phyloP scores from a whole-genome alignment of 2,797 vertebrate genomes.

The Poeciliopsis turneri region DNA sequence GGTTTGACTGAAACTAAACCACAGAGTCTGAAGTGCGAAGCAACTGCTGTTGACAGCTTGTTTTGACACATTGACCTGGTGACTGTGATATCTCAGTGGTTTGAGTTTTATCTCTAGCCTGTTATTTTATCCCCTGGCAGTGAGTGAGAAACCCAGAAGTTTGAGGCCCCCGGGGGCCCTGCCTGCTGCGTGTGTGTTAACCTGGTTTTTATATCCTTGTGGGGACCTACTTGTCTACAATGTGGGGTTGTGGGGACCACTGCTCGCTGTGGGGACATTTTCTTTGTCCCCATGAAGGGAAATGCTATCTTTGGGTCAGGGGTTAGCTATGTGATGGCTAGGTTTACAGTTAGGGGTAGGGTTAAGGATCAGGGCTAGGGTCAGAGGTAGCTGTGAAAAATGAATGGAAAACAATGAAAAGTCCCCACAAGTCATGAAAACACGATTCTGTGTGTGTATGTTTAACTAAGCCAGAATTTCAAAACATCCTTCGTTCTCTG shows the following conservation, averaged over 20 bases:
- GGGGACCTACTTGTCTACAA: too few species aligned
- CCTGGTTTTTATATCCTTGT: too few species aligned
- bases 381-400: too few species aligned
- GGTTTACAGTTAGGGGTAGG: too few species aligned
- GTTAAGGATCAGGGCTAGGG: too few species aligned
- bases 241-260: too few species aligned
- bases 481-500: slow-evolving; percentile 56
- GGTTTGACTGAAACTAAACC: not conserved
- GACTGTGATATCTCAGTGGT: slow-evolving; percentile 3
- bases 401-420: too few species aligned
- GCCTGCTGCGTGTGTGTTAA: slow-evolving; percentile 16
- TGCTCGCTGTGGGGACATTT: too few species aligned
- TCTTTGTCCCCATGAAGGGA: not conserved
- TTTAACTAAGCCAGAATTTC: slow-evolving; percentile 58
- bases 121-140: slow-evolving; percentile 9
- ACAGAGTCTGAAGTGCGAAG: not conserved
- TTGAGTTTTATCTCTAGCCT: slow-evolving; percentile 16
- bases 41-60: slow-evolving; percentile 7
- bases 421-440: too few species aligned
- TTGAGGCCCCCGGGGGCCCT: not conserved
- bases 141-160: slow-evolving; percentile 1
- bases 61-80: slow-evolving; percentile 10
- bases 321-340: too few species aligned
- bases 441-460: slow-evolving; percentile 30
- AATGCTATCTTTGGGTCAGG: too few species aligned